Evolutionary conservation across 1,140 invertebrate species (phyloP), one percentile per base, ranked within the genome.

Genomic region (Aphidius ervi): DNA sequence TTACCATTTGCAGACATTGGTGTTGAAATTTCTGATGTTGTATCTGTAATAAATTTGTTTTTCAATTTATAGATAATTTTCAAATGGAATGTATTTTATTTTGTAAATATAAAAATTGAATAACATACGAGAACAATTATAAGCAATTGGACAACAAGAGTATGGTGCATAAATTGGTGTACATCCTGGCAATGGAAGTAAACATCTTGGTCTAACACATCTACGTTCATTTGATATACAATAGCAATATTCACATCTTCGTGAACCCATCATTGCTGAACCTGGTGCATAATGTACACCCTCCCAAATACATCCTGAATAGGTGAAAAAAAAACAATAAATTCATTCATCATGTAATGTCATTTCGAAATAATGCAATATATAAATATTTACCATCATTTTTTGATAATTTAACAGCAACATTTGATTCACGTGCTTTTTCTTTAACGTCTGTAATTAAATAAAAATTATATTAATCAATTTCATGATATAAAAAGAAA

Each of bases 201-300:
- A 78, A 76, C 93, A 95, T 69, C 87, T 86, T 0, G 92, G 93
- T 64, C 86, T 83, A 37, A 94, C 87, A 73, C 93, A 95, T 65
- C 85, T 86, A 68, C 91, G 84, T 55, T 82, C 79, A 6, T 91
- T 91, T 65, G 80, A 80, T 59, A 93, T 88, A 70, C 93, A 95
- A 77, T 92, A 95, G 76, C 93, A 95, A 72, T 93, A 92, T 76
- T 93, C 88, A 77, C 93, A 95, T 5, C 85, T 82, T 54, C 85
- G 85, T 9, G 85, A 87, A 4, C 88, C 87, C 59, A 86, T 80
- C 88, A 94, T 91, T 0, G 92, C 92, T 4, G 92, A 94, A 0
- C 93, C 93, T 45, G 89, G 87, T 8, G 85, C 88, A 74, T 89
- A 93, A 58, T 87, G 77, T n/a, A 87, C 86, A 9, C 89, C 89